A percentile compares a stretch with the other conserved stretches of the same genome.
Evolutionary conservation across 2,888 invertebrate genomes (phyloP).

Genomic region (Spilosoma lubricipeda): DNA sequence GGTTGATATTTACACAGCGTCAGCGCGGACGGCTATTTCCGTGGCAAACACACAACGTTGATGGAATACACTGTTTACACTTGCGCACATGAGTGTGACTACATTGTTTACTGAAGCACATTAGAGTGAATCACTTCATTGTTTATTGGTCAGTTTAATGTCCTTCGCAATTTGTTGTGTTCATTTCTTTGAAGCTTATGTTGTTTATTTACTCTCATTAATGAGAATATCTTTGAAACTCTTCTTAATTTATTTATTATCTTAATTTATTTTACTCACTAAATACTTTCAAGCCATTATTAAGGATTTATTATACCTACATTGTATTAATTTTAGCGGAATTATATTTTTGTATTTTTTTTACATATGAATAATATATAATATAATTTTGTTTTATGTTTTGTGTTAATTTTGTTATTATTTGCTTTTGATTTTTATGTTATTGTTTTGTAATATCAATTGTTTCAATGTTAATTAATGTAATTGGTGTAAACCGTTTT

Average conservation of each 20-base stretch:
- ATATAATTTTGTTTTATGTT: too few relatives aligned
- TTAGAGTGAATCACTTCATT: constrained; percentile 22
- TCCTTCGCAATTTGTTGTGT: constrained; percentile 10
- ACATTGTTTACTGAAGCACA: constrained; percentile 32
- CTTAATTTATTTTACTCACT: too few relatives aligned
- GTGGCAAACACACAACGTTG: constrained; percentile 33
- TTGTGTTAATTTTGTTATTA: too few relatives aligned
- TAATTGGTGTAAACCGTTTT: too few relatives aligned
- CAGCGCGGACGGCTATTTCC: constrained; percentile 50
- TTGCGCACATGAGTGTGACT: constrained; percentile 19
- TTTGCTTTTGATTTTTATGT: too few relatives aligned
- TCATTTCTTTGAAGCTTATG: constrained; percentile 12
- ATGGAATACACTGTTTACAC: constrained; percentile 50
- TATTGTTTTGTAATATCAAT: too few relatives aligned
- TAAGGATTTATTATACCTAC: background rate
- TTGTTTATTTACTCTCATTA: background rate
- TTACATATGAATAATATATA: too few relatives aligned
- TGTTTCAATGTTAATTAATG: too few relatives aligned
- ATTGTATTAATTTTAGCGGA: background rate
- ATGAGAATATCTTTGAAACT: constrained; percentile 2
- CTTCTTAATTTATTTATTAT: too few relatives aligned
- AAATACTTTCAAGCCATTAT: background rate
- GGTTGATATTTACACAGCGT: constrained; percentile 43
- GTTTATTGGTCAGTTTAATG: constrained; percentile 21
- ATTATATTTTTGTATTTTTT: background rate